Evolutionary conservation across 92 coral and sea anemone genomes (phyloP).

Genomic region (Umimayanthus kanabou): DNA sequence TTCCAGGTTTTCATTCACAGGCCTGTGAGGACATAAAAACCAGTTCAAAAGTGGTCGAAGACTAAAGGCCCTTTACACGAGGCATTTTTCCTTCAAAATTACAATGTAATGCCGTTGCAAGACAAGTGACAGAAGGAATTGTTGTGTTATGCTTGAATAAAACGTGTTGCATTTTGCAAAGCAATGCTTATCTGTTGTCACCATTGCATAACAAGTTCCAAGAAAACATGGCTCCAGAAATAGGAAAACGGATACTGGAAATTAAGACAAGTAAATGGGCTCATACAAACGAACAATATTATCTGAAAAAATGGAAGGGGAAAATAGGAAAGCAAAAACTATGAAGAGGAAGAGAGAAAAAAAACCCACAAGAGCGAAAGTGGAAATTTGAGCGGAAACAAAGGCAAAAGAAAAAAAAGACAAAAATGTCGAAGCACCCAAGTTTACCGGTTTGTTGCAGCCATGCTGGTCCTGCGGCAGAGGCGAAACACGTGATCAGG

Average conservation of each 20-base stretch:
- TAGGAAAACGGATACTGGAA: too few species aligned
- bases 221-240: too few species aligned
- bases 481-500: slow-evolving; percentile 92
- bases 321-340: neutral
- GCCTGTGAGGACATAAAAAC: slow-evolving; percentile 8
- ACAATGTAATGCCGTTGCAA: neutral
- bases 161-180: too few species aligned
- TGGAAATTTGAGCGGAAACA: neutral
- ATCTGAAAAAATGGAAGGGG: neutral
- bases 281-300: too few species aligned
- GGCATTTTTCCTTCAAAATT: neutral
- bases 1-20: neutral
- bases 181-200: neutral
- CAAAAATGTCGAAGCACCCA: neutral
- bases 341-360: too few species aligned
- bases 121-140: neutral
- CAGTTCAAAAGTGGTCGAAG: neutral
- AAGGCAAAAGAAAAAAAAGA: neutral
- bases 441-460: neutral
- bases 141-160: too few species aligned
- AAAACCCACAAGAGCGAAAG: neutral
- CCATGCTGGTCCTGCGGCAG: slow-evolving; percentile 54
- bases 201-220: too few species aligned
- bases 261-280: neutral
- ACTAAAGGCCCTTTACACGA: neutral